Evolutionary conservation across 2,113 vertebrate genomes (phyloP).

Genomic region (Mustela lutreola): DNA sequence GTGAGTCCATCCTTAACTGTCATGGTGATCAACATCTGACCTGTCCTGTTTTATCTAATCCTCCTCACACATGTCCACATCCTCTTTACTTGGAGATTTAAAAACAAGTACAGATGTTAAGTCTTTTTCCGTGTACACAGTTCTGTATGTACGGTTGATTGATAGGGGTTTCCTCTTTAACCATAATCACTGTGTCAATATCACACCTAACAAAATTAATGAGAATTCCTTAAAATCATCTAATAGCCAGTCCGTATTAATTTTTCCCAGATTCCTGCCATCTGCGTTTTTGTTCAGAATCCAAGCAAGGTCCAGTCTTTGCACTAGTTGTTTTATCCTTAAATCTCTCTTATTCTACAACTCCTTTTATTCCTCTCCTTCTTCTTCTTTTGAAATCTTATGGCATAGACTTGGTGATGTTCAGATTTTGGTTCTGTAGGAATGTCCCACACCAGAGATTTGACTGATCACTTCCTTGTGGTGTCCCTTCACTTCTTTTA

Average conservation of each 20-base stretch:
- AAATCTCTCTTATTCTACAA: not conserved
- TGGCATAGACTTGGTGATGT: not conserved
- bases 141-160: not conserved
- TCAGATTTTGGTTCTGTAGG: not conserved
- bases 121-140: not conserved
- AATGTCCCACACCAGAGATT: not conserved
- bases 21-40: not conserved
- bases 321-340: not conserved
- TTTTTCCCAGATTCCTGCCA: not conserved
- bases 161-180: not conserved
- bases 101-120: not conserved
- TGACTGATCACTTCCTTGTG: not conserved
- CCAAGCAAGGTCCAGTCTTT: not conserved
- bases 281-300: not conserved
- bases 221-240: not conserved
- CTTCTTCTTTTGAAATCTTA: not conserved
- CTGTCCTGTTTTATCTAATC: not conserved
- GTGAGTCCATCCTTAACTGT: not conserved
- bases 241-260: not conserved
- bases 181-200: not conserved
- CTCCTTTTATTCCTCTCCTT: not conserved
- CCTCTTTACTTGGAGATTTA: not conserved
- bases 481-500: not conserved
- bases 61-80: fast-evolving
- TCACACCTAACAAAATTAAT: not conserved